Evolutionary conservation across 1,140 invertebrate species (phyloP), one percentile per base, ranked within the genome.

Genomic region (Zaprionus camerounensis): DNA sequence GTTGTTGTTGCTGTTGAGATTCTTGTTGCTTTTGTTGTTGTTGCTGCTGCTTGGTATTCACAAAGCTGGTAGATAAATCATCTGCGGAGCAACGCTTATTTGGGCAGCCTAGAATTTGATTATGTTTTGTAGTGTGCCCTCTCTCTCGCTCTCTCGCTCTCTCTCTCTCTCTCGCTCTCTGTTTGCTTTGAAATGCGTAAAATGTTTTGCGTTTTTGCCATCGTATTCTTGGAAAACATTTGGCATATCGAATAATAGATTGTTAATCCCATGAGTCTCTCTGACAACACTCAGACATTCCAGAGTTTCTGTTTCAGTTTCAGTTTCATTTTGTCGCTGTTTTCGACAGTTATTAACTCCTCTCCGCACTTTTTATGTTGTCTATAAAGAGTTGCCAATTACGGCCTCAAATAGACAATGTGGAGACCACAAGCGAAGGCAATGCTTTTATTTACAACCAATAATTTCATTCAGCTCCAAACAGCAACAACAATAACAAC

Each of bases 391-490:
- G 57, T 78, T 70, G 83, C 70, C 81, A 87, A 88, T 87, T 88
- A 88, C 75, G 62, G 66, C 24, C 53, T 65, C 80, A 77, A 83
- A 80, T 73, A 71, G 73, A 76, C 76, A 26, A 77, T 59, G 58
- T 59, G 58, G 58, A 17, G 41, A 66, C 57, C 64, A 67, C 65
- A 67, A 67, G 71, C 59, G 62, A 69, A 68, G 71, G 53, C 64
- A 78, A 75, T 71, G 70, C 73, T 72, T 88, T 81, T 81, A 83
- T 78, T 83, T 84, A 87, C 83, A 87, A 88, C 84, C 81, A 88
- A 88, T 88, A 83, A 87, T 83, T 87, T 88, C 31, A 83, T 62
- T 31, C 74, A 75, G 71, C 56, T 57, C 62, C 31, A 53, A 26
- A 64, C 53, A 66, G 11, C 57, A 62, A 56, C 75, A 73, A 46